Conservation (phyloP, 2,888 invertebrate species). For the Epistrophe grossulariae region DNA sequence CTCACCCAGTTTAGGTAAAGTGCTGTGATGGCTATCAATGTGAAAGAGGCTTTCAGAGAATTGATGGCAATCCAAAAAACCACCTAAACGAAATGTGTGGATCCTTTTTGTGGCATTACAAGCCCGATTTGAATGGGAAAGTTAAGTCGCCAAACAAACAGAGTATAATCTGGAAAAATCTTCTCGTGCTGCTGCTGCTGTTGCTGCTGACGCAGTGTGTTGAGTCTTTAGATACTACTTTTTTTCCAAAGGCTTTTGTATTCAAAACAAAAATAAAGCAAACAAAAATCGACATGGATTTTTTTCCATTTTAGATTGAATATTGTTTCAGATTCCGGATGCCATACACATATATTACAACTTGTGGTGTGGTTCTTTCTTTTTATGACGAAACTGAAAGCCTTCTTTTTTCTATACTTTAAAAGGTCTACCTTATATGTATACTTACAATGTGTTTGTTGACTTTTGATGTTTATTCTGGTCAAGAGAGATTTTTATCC, state of each 20-base stretch:
- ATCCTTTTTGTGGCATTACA: neutral
- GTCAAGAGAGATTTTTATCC: neutral
- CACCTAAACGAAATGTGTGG: neutral
- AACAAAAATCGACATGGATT: neutral
- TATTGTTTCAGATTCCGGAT: neutral
- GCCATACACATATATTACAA: neutral
- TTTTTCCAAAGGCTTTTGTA: neutral
- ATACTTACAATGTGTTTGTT: neutral
- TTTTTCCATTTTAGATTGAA: neutral
- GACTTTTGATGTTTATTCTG: neutral
- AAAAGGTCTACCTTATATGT: neutral
- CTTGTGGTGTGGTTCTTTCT: neutral
- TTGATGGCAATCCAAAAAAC: neutral
- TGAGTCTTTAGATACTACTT: neutral
- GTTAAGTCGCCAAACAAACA: constrained; percentile 4
- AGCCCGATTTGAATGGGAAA: constrained; percentile 4
- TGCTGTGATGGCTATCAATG: neutral
- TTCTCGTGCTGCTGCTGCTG: neutral
- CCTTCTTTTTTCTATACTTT: neutral
- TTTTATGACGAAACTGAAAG: neutral
- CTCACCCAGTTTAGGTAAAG: neutral
- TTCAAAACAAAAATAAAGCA: neutral
- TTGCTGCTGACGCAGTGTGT: neutral
- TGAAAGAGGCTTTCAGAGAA: neutral
- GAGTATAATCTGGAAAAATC: neutral